Evolutionary conservation across 2,888 invertebrate genomes (phyloP), one percentile per base, ranked within the genome.

Genomic region (Exocentrus adspersus): DNA sequence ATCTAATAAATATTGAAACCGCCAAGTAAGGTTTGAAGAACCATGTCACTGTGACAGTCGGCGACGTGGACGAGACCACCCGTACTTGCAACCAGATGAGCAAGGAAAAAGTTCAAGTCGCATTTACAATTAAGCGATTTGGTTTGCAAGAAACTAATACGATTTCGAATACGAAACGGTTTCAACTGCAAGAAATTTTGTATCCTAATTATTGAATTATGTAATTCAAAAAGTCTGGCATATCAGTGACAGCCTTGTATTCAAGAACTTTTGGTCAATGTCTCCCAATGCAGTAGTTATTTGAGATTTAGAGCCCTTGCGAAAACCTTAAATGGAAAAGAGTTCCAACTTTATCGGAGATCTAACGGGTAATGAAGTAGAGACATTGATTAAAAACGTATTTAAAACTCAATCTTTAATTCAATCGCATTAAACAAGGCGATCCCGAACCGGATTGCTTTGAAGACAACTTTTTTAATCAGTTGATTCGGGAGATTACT

Each of bases 301-400:
- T 54, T 54, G 28, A 54, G 54, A 24, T 43, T 43, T 16, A 9
- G 37, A 16, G 17, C 7, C 57, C 30, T 46, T 32, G 17, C 45
- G 32, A 54, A 61, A 62, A 60, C 59, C 43, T 50, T 14, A 58
- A 68, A 64, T 52, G 62, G 67, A 72, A 72, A 70, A 69, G 67
- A 73, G 69, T 71, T 66, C 42, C 61, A 58, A 60, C 64, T 75
- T 79, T 79, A 80, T 79, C 80, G 72, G 72, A 67, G 70, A 80
- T 79, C 79, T 78, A 75, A 76, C 75, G 76, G 74, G 80, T 81
- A 81, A 81, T 81, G 80, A 81, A 81, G 79, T 77, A 75, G 75
- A 76, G 81, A 82, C 82, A 79, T 82, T 82, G 82, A 82, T 82
- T 81, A 82, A 82, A 77, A 79, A 79, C 77, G 79, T 75, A 79